phyloP scores from a whole-genome alignment of 2,797 vertebrate species.

The Australoheros facetus region DNA sequence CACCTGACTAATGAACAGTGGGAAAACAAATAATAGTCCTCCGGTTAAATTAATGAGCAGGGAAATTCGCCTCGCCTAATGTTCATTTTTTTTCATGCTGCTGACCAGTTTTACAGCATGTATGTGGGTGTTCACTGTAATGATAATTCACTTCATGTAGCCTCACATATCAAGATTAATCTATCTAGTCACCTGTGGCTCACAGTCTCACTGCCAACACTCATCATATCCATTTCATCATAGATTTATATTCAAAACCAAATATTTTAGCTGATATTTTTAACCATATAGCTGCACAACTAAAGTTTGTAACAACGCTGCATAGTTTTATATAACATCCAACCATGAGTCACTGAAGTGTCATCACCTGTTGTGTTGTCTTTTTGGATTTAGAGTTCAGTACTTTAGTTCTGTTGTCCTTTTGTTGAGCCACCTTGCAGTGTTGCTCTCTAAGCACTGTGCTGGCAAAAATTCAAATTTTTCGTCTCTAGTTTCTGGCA shows the following conservation, averaged over 20 bases:
- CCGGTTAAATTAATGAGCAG: conserved; percentile 79
- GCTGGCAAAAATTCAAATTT: conserved; percentile 71
- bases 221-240: neutral
- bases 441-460: conserved; percentile 65
- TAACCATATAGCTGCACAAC: neutral
- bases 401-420: conserved; percentile 60
- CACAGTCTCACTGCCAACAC: conserved; percentile 19
- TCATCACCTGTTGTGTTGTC: neutral
- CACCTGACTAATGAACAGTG: conserved; percentile 79
- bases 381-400: conserved; percentile 13
- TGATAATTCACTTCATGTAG: conserved; percentile 75
- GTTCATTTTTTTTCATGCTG: conserved; percentile 58
- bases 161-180: conserved; percentile 66
- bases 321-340: neutral
- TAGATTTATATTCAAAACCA: neutral
- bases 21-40: conserved; percentile 78
- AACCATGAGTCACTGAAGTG: neutral
- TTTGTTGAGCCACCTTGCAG: conserved; percentile 58
- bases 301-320: neutral
- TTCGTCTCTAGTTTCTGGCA: conserved; percentile 54
- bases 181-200: conserved; percentile 69
- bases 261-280: neutral
- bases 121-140: conserved; percentile 69
- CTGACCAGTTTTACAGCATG: conserved; percentile 59
- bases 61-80: conserved; percentile 66